Base-by-base conservation (phyloP, 2,113 vertebrate genomes). In the Cercopithecus mona region DNA sequence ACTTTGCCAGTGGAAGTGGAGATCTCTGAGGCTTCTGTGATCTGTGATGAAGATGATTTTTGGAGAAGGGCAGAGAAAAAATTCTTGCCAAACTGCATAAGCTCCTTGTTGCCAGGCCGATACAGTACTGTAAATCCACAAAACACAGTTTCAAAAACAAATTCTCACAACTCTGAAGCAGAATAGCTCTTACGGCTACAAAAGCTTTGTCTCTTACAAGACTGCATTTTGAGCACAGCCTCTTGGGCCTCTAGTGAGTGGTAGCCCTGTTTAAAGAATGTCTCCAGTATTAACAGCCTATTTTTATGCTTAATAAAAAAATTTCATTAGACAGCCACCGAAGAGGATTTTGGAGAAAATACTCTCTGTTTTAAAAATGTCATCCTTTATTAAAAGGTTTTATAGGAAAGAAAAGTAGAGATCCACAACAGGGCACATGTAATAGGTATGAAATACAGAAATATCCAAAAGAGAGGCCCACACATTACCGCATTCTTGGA, bases 271-370 rank as follows among this genome's bases (percentile, higher is more conserved):
- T 88, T 93, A 87, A 96, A 92, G 38, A 88, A 86, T 35, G 68
- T 86, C 72, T 86, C 52, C 32, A 85, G 32, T 83, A 90, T 96
- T 94, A 96, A 96, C 88, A 95, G 81, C 59, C 66, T 90, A 32
- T 38, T 92, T 96, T 73, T 93, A 96, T 83, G 55, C 35, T 81
- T 81, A 64, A 38, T 40, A 43, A 66, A 94, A 90, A 76, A 75
- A 90, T 14, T 40, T 88, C 45, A 90, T 90, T 97, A 92, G 73
- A 82, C 73, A 70, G 40, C 81, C 95, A 97, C 96, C 93, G 94
- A 97, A 94, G 79, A 90, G 70, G 76, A 90, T 78, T 95, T 76
- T 76, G 72, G 38, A 90, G 89, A 96, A 97, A 97, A 97, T 94
- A 16, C 17, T 66, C 72, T 96, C 92, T 94, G 59, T 97, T 97